Evolutionary conservation across 2,888 invertebrate genomes (phyloP), one percentile per base, ranked within the genome.

Genomic region (Trissoscelio sp.): DNA sequence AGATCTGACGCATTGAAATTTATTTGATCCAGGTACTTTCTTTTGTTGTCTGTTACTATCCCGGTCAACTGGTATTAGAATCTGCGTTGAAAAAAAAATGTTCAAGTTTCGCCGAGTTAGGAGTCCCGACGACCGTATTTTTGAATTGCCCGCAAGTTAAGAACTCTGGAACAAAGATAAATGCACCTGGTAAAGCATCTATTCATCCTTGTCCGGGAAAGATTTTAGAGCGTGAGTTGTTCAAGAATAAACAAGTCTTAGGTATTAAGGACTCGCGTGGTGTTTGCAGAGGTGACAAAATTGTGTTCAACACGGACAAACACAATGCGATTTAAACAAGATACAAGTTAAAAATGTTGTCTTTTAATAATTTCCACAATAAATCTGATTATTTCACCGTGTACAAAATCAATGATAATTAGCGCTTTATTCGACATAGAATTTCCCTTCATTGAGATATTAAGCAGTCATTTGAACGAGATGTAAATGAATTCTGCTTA

Each of bases 21-120:
- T 58, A 75, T 75, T 75, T 75, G 48, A 42, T 66, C 66, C 75
- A 75, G 66, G 66, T 75, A 66, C 66, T 66, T 66, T 75, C 74
- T 66, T 75, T 75, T 75, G 74, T 75, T 48, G 66, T 37, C 74
- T 75, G 74, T 75, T 75, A 66, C 74, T 75, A 75, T 6, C 66
- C 66, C 18, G 51, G 58, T 20, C 37, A 51, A 51, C 28, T 28
- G 34, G 64, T 46, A 64, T 64, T 39, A 64, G 57, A 74, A 57
- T 55, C 62, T 44, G 11, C 70, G 37, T 2, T 22, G 7, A 24
- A 66, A 51, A 51, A 51, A 51, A 66, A 51, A 31, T 28, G 2
- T 62, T 44, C 31, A 5, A 55, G 34, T 58, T 44, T 62, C 46
- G 16, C 42, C 24, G 18, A 62, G 46, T 31, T 42, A 14, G 16